These are phyloP conservation scores for Lepisosteus osseus DNA, from an alignment of 2,113 vertebrate species.

Conservation along the genomic window DNA sequence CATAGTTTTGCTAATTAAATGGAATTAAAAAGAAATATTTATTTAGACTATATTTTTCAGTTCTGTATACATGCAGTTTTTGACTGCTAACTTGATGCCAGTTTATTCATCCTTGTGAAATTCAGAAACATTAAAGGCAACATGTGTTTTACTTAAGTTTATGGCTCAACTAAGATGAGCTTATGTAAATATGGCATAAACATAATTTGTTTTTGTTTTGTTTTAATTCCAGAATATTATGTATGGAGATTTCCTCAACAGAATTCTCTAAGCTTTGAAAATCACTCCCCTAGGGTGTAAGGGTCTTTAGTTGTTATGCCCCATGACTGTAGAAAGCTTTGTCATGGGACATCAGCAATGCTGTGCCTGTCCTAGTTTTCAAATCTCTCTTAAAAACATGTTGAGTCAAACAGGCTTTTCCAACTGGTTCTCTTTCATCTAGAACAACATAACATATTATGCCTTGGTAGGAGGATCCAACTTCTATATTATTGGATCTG, in stretches of 20 bases:
- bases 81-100: too few relatives aligned
- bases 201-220: neutral
- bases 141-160: constrained; percentile 12
- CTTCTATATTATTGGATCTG: constrained; percentile 19
- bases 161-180: constrained; percentile 36
- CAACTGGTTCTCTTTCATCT: constrained; percentile 17
- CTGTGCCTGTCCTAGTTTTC: constrained; percentile 65
- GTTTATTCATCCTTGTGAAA: too few relatives aligned
- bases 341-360: constrained; percentile 60
- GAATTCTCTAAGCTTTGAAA: constrained; percentile 61
- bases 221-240: constrained; percentile 49
- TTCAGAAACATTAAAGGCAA: constrained; percentile 2
- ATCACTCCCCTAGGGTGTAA: constrained; percentile 44
- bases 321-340: constrained; percentile 45
- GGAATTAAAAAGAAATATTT: too few relatives aligned
- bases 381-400: constrained; percentile 59
- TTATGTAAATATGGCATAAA: constrained; percentile 49
- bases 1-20: too few relatives aligned
- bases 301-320: constrained; percentile 42
- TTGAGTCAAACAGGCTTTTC: constrained; percentile 57
- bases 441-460: constrained; percentile 18
- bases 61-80: too few relatives aligned
- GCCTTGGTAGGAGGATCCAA: constrained; percentile 14
- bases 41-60: too few relatives aligned
- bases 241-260: constrained; percentile 54